Conservation (phyloP, 2,888 invertebrate genomes). For the Drymonia ruficornis region DNA sequence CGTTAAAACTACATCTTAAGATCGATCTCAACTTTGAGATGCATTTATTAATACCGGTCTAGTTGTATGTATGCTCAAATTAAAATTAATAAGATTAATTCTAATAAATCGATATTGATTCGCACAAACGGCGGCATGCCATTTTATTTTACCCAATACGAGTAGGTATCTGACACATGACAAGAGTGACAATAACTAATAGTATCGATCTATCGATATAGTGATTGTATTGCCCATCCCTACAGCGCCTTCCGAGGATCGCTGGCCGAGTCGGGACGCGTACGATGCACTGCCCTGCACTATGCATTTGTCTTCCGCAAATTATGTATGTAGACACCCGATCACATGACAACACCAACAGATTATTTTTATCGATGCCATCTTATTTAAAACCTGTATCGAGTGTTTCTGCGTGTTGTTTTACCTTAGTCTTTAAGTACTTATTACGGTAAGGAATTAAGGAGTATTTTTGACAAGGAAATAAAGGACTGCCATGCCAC, state of each 20-base stretch:
- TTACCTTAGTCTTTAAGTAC: conserved; percentile 2
- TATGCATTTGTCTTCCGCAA: conserved; percentile 44
- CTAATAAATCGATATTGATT: no score
- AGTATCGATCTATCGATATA: background rate
- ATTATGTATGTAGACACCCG: conserved; percentile 31
- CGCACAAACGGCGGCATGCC: no score
- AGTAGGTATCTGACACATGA: no score
- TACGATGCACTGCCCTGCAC: conserved; percentile 40
- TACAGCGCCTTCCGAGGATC: conserved; percentile 17
- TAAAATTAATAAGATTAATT: no score
- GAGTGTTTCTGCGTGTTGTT: conserved; percentile 3
- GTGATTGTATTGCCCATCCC: conserved; percentile 21
- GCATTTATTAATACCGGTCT: no score
- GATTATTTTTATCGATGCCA: conserved; percentile 15
- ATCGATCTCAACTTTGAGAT: no score
- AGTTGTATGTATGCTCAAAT: no score
- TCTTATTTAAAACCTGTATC: conserved; percentile 7
- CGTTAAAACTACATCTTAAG: no score
- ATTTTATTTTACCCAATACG: no score
- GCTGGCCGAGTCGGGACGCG: conserved; percentile 25
- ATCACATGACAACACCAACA: conserved; percentile 20
- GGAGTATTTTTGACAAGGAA: background rate
- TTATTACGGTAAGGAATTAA: background rate
- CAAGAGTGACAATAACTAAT: background rate
- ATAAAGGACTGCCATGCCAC: background rate